These are phyloP conservation scores for Marisa cornuarietis DNA, from an alignment of 1,140 invertebrate genomes.

Conservation along the genomic window DNA sequence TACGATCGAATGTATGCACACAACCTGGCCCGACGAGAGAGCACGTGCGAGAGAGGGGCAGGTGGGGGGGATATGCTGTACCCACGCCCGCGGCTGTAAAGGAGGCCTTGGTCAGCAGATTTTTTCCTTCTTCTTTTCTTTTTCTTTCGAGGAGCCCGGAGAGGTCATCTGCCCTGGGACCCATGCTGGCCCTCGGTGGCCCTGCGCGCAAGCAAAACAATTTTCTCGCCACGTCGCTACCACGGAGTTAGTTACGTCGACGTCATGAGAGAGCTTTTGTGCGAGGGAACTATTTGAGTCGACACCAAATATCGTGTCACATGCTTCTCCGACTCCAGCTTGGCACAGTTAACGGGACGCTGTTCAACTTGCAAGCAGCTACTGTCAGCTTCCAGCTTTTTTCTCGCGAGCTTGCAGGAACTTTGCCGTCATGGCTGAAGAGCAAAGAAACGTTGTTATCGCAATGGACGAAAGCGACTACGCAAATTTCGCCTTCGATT, in stretches of 20 bases:
- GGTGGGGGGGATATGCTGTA: no score
- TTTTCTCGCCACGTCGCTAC: background rate
- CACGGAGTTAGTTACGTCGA: background rate
- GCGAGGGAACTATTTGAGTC: background rate
- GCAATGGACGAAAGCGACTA: constrained; percentile 51
- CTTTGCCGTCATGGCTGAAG: constrained; percentile 4
- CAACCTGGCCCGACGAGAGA: no score
- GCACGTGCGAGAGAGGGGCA: no score
- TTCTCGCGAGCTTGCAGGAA: background rate
- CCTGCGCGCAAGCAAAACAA: background rate
- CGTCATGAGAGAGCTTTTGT: background rate
- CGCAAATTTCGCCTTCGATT: constrained; percentile 44
- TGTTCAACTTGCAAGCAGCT: background rate
- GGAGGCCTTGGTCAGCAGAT: no score
- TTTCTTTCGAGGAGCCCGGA: no score
- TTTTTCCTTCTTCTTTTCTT: no score
- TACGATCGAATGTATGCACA: no score
- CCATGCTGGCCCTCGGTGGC: no score
- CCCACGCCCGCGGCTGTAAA: no score
- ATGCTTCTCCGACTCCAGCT: background rate
- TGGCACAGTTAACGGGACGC: background rate
- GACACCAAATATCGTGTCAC: background rate
- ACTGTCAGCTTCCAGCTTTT: background rate
- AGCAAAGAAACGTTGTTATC: constrained; percentile 39
- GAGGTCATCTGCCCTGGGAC: no score